phyloP scores from a whole-genome alignment of 2,888 invertebrate genomes.

The Amorpha juglandis region DNA sequence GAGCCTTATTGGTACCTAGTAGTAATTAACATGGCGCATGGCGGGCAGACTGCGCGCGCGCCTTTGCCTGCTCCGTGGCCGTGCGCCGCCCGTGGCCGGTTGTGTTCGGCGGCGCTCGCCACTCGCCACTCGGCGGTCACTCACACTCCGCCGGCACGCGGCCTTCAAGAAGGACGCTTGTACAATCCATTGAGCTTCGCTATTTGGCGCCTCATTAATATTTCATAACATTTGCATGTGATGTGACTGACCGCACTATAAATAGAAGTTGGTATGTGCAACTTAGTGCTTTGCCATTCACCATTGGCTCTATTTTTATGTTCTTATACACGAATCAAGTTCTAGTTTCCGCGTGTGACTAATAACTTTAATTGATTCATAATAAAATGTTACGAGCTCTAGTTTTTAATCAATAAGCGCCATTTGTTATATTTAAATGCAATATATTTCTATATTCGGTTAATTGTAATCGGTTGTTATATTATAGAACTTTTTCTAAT shows the following conservation, averaged over 20 bases:
- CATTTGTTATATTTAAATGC: no score
- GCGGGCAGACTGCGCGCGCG: conserved; percentile 46
- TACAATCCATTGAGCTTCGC: conserved; percentile 49
- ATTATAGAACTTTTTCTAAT: no score
- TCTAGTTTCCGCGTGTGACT: background rate
- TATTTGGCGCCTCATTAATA: conserved; percentile 34
- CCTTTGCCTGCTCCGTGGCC: conserved; percentile 23
- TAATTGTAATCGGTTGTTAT: background rate
- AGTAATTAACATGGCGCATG: conserved; percentile 76
- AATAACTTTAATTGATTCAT: no score
- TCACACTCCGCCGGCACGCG: conserved; percentile 65
- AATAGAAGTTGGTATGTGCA: conserved; percentile 34
- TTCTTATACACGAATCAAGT: background rate
- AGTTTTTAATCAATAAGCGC: no score
- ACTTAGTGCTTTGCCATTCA: conserved; percentile 29
- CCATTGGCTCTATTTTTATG: background rate
- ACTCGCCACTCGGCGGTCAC: conserved; percentile 53
- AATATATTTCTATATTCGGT: no score
- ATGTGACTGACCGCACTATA: conserved; percentile 33
- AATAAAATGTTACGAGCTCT: no score
- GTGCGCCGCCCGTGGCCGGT: conserved; percentile 31
- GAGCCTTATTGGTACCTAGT: conserved; percentile 77
- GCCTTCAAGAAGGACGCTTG: conserved; percentile 73
- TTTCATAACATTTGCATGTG: conserved; percentile 28
- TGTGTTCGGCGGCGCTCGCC: conserved; percentile 24